Conservation (phyloP, 2,888 invertebrate species). For the Pomacea canaliculata region DNA sequence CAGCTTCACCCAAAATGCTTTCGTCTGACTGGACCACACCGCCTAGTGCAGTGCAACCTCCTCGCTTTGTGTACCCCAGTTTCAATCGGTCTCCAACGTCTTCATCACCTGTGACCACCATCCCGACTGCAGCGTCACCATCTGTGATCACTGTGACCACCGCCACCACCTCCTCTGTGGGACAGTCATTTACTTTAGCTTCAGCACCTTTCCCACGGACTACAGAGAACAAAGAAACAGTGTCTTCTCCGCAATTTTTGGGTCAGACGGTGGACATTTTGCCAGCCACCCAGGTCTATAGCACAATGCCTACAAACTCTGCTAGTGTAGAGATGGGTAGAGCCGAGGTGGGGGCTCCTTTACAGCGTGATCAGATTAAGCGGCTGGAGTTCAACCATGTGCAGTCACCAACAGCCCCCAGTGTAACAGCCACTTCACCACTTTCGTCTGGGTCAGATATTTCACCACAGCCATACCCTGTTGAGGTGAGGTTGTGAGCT, state of each 20-base stretch:
- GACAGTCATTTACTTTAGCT: constrained; percentile 13
- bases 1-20: constrained; percentile 44
- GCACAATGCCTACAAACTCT: constrained; percentile 3
- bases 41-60: constrained; percentile 58
- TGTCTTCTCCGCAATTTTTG: constrained; percentile 6
- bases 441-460: constrained; percentile 13
- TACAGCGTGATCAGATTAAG: constrained; percentile 12
- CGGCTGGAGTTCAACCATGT: constrained; percentile 24
- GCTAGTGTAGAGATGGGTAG: neutral
- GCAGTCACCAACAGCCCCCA: neutral
- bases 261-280: constrained; percentile 27
- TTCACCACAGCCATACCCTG: constrained; percentile 34
- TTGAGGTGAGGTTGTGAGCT: constrained; percentile 26
- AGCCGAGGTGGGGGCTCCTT: neutral
- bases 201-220: constrained; percentile 11
- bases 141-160: constrained; percentile 12
- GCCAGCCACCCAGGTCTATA: constrained; percentile 15
- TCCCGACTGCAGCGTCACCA: constrained; percentile 22
- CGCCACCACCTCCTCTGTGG: neutral
- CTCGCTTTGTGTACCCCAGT: constrained; percentile 63
- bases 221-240: constrained; percentile 13
- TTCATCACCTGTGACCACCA: constrained; percentile 16
- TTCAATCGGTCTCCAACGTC: constrained; percentile 33
- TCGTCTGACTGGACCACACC: constrained; percentile 60
- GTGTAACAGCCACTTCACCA: constrained; percentile 1